These are phyloP conservation scores for Osmerus mordax DNA, from an alignment of 2,113 vertebrate genomes.

Conservation along the genomic window DNA sequence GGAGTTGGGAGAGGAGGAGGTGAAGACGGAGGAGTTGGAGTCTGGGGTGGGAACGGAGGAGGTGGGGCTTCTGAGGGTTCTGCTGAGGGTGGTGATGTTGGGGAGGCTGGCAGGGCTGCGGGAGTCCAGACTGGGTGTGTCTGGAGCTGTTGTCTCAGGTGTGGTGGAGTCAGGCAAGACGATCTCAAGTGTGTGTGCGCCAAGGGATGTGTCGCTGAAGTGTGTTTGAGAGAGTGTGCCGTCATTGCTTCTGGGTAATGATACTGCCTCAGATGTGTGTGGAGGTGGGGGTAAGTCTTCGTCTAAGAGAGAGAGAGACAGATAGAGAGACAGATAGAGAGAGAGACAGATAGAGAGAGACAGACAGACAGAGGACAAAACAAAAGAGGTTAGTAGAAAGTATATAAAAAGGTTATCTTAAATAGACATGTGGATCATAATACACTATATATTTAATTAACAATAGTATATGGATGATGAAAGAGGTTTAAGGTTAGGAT, in stretches of 20 bases:
- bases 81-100: slow-evolving; percentile 12
- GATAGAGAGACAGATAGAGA: slow-evolving; percentile 21
- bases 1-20: not conserved
- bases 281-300: slow-evolving; percentile 18
- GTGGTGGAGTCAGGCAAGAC: not conserved
- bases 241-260: slow-evolving; percentile 71
- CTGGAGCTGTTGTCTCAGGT: slow-evolving; percentile 17
- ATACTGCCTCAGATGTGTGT: slow-evolving; percentile 24
- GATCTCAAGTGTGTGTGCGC: not conserved
- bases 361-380: slow-evolving; percentile 15
- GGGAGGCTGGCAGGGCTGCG: not conserved
- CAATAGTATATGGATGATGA: no score
- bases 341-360: slow-evolving; percentile 1
- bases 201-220: not conserved
- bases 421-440: not conserved
- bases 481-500: no score
- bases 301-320: slow-evolving; percentile 24
- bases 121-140: not conserved
- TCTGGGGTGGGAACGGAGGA: slow-evolving; percentile 11
- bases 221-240: slow-evolving; percentile 24
- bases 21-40: slow-evolving; percentile 7
- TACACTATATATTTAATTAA: no score
- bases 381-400: slow-evolving; percentile 28
- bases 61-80: not conserved
- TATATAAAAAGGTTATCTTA: slow-evolving; percentile 39